Evolutionary conservation across 1,140 invertebrate genomes (phyloP), one percentile per base, ranked within the genome.

Genomic region (Drosophila gunungcola): DNA sequence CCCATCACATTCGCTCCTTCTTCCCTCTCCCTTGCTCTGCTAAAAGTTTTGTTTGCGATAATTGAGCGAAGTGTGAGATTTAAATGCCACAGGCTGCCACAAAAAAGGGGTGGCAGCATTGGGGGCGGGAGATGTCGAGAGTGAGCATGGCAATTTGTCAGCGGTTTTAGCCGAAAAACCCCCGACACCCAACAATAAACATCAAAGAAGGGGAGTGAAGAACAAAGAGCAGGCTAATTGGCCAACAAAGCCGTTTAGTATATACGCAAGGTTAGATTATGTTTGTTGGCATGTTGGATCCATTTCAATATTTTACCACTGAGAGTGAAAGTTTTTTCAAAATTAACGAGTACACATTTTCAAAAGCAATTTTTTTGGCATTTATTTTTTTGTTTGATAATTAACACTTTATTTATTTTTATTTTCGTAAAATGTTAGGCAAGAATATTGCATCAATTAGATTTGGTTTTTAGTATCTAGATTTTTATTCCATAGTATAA

Each of bases 51-150:
- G 57, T 60, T 72, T 79, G 78, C 68, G 63, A 77, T 83, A 88
- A 89, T 83, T 88, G 75, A 38, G 75, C 70, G 49, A 88, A 80
- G 79, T 89, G 84, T 88, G 80, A 88, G 83, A 83, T 79, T 83
- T 88, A 86, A 86, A 86, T 88, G 83, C 79, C 79, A 42, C 58
- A 61, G 82, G 81, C 67, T 12, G 34, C 16, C 27, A 51, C 27
- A 42, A 57, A 34, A 41, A 42, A 16, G 9, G 16, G 56, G 32
- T 1, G 39, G 53, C n/a, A 32, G n/a, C 43, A 32, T 13, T n/a
- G 54, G 39, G 39, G 54, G 61, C 29, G 54, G n/a, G 1, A 34
- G 29, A 16, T 16, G 29, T 49, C 16, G 36, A 16, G 49, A 32
- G 49, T 32, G 63, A 55, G 36, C 34, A 38, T 9, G 67, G 51